Percentiles rank a stretch among this genome's conserved stretches.
Evolutionary conservation across 1,140 invertebrate genomes (phyloP).

Genomic region (Drosophila bocki): DNA sequence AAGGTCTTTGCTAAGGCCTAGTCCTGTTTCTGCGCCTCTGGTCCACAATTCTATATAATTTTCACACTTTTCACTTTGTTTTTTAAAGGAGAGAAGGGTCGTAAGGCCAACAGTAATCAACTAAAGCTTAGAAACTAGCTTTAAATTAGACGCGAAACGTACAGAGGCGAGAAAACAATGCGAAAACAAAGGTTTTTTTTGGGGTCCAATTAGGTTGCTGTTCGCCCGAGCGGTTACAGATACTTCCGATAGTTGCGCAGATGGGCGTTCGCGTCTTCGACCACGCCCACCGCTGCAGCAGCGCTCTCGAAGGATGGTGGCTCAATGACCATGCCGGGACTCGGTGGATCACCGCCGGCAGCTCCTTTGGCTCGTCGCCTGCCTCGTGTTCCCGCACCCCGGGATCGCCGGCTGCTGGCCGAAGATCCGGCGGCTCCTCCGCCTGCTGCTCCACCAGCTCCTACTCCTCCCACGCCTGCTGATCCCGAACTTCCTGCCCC

Average conservation of each 20-base stretch:
- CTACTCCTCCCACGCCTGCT: conserved; percentile 5
- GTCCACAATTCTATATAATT: background rate
- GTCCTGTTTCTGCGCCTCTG: conserved; percentile 18
- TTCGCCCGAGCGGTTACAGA: conserved; percentile 72
- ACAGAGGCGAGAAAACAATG: conserved; percentile 34
- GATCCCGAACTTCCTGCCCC: background rate
- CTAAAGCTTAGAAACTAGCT: conserved; percentile 61
- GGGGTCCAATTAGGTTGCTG: conserved; percentile 6
- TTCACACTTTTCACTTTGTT: conserved; percentile 6
- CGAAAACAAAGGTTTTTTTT: conserved; percentile 14
- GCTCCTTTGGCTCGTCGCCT: conserved; percentile 66
- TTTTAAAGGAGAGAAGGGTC: background rate
- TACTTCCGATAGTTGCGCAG: conserved; percentile 84
- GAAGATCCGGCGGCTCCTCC: conserved; percentile 2
- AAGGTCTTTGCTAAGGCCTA: background rate
- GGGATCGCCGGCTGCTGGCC: conserved; percentile 50
- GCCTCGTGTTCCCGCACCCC: conserved; percentile 72
- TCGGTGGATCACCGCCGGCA: conserved; percentile 60
- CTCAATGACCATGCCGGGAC: conserved; percentile 70
- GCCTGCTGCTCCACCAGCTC: conserved; percentile 6
- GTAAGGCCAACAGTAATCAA: conserved; percentile 54
- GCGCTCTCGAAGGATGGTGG: conserved; percentile 84
- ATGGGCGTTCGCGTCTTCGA: conserved; percentile 72
- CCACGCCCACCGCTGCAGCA: conserved; percentile 78
- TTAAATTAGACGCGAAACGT: conserved; percentile 61